Evolutionary conservation across 2,113 vertebrate species (phyloP), one percentile per base, ranked within the genome.

Genomic region (Eonycteris spelaea): DNA sequence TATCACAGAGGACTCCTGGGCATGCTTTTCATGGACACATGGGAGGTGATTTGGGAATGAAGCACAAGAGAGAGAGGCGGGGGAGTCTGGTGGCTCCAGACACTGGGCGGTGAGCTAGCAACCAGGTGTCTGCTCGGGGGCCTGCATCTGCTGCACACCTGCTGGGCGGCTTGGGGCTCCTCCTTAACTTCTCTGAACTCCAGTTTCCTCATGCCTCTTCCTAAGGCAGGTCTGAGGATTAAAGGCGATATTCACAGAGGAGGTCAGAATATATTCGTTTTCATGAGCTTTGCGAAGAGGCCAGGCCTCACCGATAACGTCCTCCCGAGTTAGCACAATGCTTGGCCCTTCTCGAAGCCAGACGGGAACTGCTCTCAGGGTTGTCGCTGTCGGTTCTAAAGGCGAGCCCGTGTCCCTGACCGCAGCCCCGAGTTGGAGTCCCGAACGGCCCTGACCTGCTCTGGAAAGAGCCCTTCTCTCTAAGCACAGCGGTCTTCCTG

Each of bases 81-180:
- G 55, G 22, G 19, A 18, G 61, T 7, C 5, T 0, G 48, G 19
- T 0, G n/a, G 61, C 45, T 51, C 26, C 45, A 22, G 86, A 30
- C 3, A 3, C 26, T 1, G 3, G 0, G n/a, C 30, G 7, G 43
- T 14, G 90, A 83, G 61, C 1, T 1, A 2, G 70, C 51, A 48
- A 7, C 22, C 6, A 0, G 26, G 86, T 15, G 9, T 85, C 73
- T n/a, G 55, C 38, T 19, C 15, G 13, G 12, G 48, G 57, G 33
- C 43, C 19, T 2, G 9, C 1, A 0, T 19, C 51, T 2, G 19
- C 16, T 61, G 7, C 35, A 0, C 33, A 16, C 11, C 53, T 0
- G 6, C 70, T 48, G 19, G 21, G 78, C 35, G 78, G 82, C 45
- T 22, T 19, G 12, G 55, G 63, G 2, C 6, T 24, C 63, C 14